Evolutionary conservation across 2,888 invertebrate species (phyloP), one percentile per base, ranked within the genome.

Genomic region (Parnassius mnemosyne): DNA sequence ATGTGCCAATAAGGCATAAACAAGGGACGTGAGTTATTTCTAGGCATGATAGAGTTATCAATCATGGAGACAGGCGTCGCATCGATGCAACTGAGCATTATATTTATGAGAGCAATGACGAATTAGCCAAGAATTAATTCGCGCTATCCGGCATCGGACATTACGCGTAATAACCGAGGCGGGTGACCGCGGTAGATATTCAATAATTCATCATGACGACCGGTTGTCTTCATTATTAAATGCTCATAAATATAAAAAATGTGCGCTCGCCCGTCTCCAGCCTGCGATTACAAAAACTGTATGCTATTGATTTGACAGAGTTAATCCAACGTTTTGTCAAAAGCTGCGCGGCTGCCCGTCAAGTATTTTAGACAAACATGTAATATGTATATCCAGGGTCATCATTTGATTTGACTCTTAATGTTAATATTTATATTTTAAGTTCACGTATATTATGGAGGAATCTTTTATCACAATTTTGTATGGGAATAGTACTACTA

Each of bases 171-270:
- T 49, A 49, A 49, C 49, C 12, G 49, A 13, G 49, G 49, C 13
- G 13, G 13, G 9, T 1, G 13, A 49, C 44, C 43, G 43, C 25
- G 25, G 20, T 58, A 25, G 44, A 58, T 52, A 52, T 44, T 58
- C 44, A 58, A 58, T 58, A 58, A 58, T 58, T 58, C 52, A 58
- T 58, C 16, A 13, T n/a, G 20, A 42, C 42, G 57, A 50, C 57
- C 57, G 58, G 58, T 58, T 20, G 44, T n/a, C 46, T 49, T 52
- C 46, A n/a, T 34, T 58, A 53, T 58, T 53, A 52, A 53, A 58
- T 44, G 52, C 53, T 25, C 58, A 46, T 58, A 52, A 44, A 58
- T 53, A 58, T 58, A 58, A 52, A 46, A 53, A 58, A 53, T 58
- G 16, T n/a, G 12, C 58, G 44, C 34, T 42, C 52, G 52, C 34